Conservation (phyloP, 1,140 invertebrate genomes). For the Drosophila azteca region DNA sequence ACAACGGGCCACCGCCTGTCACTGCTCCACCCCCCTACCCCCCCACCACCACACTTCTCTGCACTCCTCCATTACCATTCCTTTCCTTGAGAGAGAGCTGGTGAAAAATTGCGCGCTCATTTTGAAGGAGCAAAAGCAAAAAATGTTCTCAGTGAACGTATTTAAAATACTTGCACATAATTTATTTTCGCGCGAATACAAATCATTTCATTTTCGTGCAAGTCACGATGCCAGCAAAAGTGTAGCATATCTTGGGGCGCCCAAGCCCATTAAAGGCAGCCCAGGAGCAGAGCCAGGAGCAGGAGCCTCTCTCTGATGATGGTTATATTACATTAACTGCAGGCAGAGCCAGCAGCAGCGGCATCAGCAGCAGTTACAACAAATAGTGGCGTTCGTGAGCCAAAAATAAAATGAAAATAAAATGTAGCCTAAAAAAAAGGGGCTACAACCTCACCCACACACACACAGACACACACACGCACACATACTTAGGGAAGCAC, state of each 20-base stretch:
- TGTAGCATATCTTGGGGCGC: constrained; percentile 71
- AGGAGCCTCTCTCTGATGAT: constrained; percentile 52
- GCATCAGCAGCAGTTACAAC: constrained; percentile 45
- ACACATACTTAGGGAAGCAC: not conserved
- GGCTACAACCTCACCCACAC: not conserved
- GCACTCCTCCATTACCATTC: not conserved
- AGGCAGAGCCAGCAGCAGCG: constrained; percentile 29
- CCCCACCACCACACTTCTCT: not conserved
- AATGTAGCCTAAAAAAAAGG: constrained; percentile 62
- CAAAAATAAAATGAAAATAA: constrained; percentile 79
- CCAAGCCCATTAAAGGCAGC: constrained; percentile 56
- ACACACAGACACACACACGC: not conserved
- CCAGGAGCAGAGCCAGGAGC: not conserved
- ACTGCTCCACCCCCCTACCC: not conserved
- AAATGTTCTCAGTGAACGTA: constrained; percentile 65
- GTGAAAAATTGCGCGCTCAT: constrained; percentile 73
- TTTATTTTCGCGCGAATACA: constrained; percentile 80
- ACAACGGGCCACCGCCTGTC: constrained; percentile 20
- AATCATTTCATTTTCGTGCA: constrained; percentile 80
- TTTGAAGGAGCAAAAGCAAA: constrained; percentile 27
- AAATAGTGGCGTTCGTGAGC: constrained; percentile 66
- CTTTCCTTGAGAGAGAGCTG: constrained; percentile 17
- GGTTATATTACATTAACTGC: constrained; percentile 79
- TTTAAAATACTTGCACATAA: constrained; percentile 82
- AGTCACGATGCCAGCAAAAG: constrained; percentile 65